Evolutionary conservation across 2,113 vertebrate species (phyloP), one percentile per base, ranked within the genome.

Genomic region (Micronycteris hirsuta): DNA sequence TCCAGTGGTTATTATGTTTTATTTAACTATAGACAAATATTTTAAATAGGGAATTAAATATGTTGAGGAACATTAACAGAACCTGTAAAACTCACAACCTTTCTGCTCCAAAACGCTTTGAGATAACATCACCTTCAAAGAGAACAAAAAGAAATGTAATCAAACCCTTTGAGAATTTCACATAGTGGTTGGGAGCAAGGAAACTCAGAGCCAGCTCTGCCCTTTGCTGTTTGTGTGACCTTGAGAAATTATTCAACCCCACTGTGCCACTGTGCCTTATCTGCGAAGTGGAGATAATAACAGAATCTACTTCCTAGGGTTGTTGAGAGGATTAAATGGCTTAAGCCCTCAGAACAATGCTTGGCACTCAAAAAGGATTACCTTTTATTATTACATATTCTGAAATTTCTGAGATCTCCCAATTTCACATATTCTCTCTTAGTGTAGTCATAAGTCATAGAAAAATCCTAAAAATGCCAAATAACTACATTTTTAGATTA

Each of bases 321-420:
- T 49, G 36, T 68, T 49, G 41, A 92, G 36, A 82, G 24, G 54
- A 91, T 81, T 91, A 80, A 94, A 80, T 88, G 82, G 76, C 10
- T 83, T 91, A 54, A 58, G 15, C 38, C 9, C 61, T 84, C 89
- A 68, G 58, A 90, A 89, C 52, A 95, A 83, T 81, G 43, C 33
- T 67, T 76, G 89, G 63, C 92, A 89, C 73, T 93, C 36, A 73
- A 61, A 56, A 73, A 95, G n/a, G 43, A 89, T 45, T 91, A 68
- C 43, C 74, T 86, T 16, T 86, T 86, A 83, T 94, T 94, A 92
- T 54, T 67, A 73, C 20, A 26, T 73, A 78, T 31, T 76, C 36
- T 88, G 77, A 73, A 96, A 89, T 96, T 93, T 86, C 67, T 88
- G 58, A 97, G 81, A 61, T 82, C 61, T 49, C 12, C 54, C 52